Evolutionary conservation across 2,888 invertebrate species (phyloP).

Genomic region (Metopia argyrocephala): DNA sequence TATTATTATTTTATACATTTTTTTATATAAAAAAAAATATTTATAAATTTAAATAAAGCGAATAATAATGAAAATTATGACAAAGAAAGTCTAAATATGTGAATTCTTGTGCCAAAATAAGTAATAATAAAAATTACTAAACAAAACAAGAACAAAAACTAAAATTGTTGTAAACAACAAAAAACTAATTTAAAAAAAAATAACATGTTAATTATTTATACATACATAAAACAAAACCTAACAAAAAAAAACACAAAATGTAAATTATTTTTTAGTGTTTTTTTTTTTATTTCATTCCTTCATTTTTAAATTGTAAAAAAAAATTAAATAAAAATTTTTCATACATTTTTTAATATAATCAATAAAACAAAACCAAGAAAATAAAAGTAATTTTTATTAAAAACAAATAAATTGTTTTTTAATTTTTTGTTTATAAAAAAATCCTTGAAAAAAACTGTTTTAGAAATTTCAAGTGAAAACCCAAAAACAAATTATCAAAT

Average conservation of each 20-base stretch:
- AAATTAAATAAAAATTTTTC: neutral
- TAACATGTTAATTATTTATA: conserved; percentile 33
- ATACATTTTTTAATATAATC: neutral
- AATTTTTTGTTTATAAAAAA: conserved; percentile 6
- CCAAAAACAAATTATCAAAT: conserved; percentile 3
- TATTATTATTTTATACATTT: neutral
- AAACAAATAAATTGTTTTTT: neutral
- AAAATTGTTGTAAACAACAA: conserved; percentile 41
- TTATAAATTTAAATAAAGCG: neutral
- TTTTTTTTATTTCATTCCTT: too few species aligned
- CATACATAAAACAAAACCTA: neutral
- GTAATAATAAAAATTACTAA: conserved; percentile 7
- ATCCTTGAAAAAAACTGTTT: conserved; percentile 27
- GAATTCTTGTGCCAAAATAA: conserved; percentile 62
- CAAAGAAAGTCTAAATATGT: conserved; percentile 42
- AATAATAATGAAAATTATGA: conserved; percentile 34
- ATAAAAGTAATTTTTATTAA: neutral
- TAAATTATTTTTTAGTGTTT: conserved; percentile 41
- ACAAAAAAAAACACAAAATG: conserved; percentile 23
- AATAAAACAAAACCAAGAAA: neutral
- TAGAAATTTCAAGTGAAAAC: too few species aligned
- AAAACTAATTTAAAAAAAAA: conserved; percentile 17
- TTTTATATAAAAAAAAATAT: conserved; percentile 11
- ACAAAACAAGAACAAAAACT: conserved; percentile 14
- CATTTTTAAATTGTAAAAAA: too few species aligned